These are phyloP conservation scores for Channa striata DNA, from an alignment of 2,797 vertebrate species.

Conservation along the genomic window DNA sequence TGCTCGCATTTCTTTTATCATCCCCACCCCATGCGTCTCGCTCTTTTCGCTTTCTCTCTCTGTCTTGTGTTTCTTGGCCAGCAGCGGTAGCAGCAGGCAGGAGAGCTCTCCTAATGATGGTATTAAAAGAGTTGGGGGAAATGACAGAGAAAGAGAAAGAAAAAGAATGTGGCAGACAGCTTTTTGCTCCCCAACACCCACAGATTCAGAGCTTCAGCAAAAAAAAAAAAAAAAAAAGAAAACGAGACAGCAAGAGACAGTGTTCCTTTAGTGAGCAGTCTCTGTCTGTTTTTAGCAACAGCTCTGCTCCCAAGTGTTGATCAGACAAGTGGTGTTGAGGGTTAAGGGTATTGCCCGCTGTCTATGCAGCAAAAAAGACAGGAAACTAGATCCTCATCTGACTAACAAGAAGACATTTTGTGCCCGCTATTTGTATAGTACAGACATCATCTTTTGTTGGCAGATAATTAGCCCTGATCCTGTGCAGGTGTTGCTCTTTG, in stretches of 20 bases:
- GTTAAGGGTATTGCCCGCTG: conserved; percentile 56
- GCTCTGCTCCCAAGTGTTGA: conserved; percentile 59
- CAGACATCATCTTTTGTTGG: conserved; percentile 20
- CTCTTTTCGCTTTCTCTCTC: conserved; percentile 21
- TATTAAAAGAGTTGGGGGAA: conserved; percentile 75
- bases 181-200: conserved; percentile 77
- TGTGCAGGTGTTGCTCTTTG: conserved; percentile 50
- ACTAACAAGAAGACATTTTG: conserved; percentile 3
- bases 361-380: conserved; percentile 24
- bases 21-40: conserved; percentile 45
- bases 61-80: conserved; percentile 68
- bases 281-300: conserved; percentile 78
- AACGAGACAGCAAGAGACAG: conserved; percentile 58
- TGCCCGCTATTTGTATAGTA: conserved; percentile 6
- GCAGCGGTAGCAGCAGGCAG: conserved; percentile 67
- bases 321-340: conserved; percentile 66
- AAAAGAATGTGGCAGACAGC: conserved; percentile 73
- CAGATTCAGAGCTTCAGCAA: conserved; percentile 63
- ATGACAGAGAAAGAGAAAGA: conserved; percentile 72
- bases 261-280: conserved; percentile 66
- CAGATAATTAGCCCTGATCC: conserved; percentile 35
- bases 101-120: conserved; percentile 79
- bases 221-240: conserved; percentile 39
- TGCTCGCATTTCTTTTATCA: conserved; percentile 48
- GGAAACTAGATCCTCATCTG: conserved; percentile 5